Base-by-base conservation (phyloP, 2,113 vertebrate genomes). In the Oriolus oriolus region DNA sequence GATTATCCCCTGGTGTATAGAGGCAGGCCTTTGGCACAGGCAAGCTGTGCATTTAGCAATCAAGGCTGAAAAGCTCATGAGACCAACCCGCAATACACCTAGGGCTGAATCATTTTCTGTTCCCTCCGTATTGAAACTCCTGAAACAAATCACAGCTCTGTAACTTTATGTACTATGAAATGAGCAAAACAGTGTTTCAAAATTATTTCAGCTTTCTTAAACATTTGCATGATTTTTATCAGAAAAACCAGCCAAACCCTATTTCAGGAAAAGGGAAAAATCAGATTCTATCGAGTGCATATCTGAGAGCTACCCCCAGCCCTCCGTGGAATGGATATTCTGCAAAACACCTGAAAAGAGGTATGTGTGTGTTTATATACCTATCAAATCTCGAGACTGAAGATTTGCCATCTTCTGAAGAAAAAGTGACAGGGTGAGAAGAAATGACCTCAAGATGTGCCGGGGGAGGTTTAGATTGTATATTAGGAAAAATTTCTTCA, bases 231-330 rank as follows among this genome's bases (percentile, higher is more conserved):
- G 41, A 11, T 75, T 89, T 96, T 97, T 87, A 52, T 94, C 80
- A 98, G 98, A 73, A 42, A 96, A 90, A 83, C 97, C 97, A 53
- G 83, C 90, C 91, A 98, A 97, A 93, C 98, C 98, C 39, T 97
- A 97, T 84, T 97, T 98, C 68, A 97, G 82, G 84, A 97, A 95
- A 94, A 77, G 69, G 28, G 95, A 88, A 66, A 90, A 92, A n/a
- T 64, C 85, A 7, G 57, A 97, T 3, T 88, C 88, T 15, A 52
- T 98, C 1, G 63, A 61, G 17, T 99, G 99, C 35, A 3, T 93
- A 61, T 98, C 99, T 26, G 97, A 98, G 11, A 98, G 98, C n/a
- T 96, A 96, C 74, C 98, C 98, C 2, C 95, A 93, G 42, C 98
- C 98, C 2, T 89, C 13, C 2, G 47, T 99, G 54, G 28, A 89